Percentiles rank a stretch among this genome's conserved stretches.
These are phyloP conservation scores for Phasia obesa DNA, from an alignment of 2,888 invertebrate species.

Conservation along the genomic window DNA sequence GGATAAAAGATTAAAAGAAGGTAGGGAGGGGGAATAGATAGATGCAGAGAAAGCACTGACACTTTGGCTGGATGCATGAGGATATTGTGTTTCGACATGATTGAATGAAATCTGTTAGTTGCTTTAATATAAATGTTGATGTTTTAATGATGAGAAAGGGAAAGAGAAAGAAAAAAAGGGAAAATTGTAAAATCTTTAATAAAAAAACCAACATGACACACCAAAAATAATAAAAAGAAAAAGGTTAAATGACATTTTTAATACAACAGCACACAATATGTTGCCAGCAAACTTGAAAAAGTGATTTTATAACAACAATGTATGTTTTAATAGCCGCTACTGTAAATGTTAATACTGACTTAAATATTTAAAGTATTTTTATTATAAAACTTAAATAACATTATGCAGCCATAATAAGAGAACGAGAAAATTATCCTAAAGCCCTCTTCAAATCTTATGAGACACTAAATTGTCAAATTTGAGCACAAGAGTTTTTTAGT, in stretches of 20 bases:
- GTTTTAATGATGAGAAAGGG: constrained; percentile 40
- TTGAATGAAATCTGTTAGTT: constrained; percentile 27
- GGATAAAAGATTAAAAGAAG: constrained; percentile 26
- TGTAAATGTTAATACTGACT: too few species aligned
- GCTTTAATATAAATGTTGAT: constrained; percentile 5
- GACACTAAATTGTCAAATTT: too few species aligned
- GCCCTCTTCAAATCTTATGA: too few species aligned
- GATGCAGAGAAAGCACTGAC: not conserved
- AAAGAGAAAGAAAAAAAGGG: not conserved
- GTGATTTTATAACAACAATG: too few species aligned
- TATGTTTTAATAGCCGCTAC: too few species aligned
- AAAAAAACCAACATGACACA: constrained; percentile 2
- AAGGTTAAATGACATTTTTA: constrained; percentile 60
- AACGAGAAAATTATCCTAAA: too few species aligned
- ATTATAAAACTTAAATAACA: too few species aligned
- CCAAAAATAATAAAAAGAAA: constrained; percentile 8
- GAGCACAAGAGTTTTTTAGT: too few species aligned
- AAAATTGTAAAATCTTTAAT: constrained; percentile 24
- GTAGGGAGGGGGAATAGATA: constrained; percentile 2
- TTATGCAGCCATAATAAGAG: too few species aligned
- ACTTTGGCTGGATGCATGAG: constrained; percentile 14
- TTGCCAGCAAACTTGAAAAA: constrained; percentile 9
- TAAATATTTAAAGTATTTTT: too few species aligned
- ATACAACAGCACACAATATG: constrained; percentile 39
- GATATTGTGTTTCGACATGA: constrained; percentile 22